Evolutionary conservation across 2,797 vertebrate genomes (phyloP), one percentile per base, ranked within the genome.

Genomic region (Tolypeutes matacus): DNA sequence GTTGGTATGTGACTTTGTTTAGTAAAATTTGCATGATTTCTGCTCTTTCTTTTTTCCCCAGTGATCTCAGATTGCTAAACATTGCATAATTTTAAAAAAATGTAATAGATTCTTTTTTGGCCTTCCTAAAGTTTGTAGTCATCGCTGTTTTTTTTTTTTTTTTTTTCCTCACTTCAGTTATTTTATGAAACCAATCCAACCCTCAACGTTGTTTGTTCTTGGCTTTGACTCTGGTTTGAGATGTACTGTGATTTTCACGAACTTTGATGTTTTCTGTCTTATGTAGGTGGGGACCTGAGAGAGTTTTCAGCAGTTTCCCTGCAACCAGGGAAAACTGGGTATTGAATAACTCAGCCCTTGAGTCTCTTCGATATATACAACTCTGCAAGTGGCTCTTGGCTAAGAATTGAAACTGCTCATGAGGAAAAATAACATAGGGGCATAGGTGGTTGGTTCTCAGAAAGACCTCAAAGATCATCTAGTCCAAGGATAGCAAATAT

Each of bases 1-100:
- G 95, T 92, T 96, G 69, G 90, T 95, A 67, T 94, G 92, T 93
- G 86, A 86, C 70, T 97, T 95, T 97, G 95, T 97, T 97, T 97
- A 93, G 95, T 91, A 82, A 91, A 94, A 89, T 91, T 89, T 95
- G 76, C 94, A 70, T 58, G 84, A 88, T 83, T 94, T 51, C 39
- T 96, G 88, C 94, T 73, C 69, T 88, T 73, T 67, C 31, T 18
- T 34, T 29, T 20, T 34, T 72, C 51, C 34, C 58, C 82, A 81
- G 75, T 83, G 85, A 97, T 96, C 92, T 95, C 92, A 95, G 81
- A 94, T 96, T 93, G 92, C 81, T 94, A 95, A 97, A 96, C 82
- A 96, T 95, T 96, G 95, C 91, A 84, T 94, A 97, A 84, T 93
- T 94, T 94, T n/a, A 0, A 2, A 91, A 94, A 96, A 96, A 96